Conservation (phyloP, 2,888 invertebrate genomes). For the Melanotus villosus region DNA sequence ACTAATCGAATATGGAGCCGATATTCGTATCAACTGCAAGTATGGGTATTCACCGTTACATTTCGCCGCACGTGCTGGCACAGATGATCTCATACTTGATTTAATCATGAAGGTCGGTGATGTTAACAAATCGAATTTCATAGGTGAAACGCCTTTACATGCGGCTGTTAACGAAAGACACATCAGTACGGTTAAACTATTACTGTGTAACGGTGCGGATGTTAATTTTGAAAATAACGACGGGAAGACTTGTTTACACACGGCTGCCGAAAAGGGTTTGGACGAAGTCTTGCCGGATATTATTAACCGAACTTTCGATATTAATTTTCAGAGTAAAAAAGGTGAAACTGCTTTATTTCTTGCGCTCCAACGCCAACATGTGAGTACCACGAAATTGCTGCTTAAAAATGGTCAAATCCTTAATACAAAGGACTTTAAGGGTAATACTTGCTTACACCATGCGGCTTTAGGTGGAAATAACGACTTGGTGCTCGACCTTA, state of each 20-base stretch:
- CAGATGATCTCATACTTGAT: not conserved
- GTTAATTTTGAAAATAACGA: not conserved
- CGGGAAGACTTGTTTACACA: not conserved
- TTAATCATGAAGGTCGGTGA: not conserved
- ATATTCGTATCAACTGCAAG: too few relatives aligned
- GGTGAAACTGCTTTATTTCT: too few relatives aligned
- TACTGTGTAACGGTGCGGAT: not conserved
- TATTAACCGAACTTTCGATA: not conserved
- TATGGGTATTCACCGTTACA: constrained; percentile 10
- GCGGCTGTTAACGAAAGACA: not conserved
- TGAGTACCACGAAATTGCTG: too few relatives aligned
- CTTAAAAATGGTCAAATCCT: too few relatives aligned
- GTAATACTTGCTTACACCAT: too few relatives aligned
- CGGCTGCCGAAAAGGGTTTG: not conserved
- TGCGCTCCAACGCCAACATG: too few relatives aligned
- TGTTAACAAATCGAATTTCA: not conserved
- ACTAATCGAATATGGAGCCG: not conserved
- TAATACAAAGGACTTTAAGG: too few relatives aligned
- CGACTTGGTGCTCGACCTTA: too few relatives aligned
- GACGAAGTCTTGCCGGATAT: not conserved
- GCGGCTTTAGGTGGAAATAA: too few relatives aligned
- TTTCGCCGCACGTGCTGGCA: not conserved
- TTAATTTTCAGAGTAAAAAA: too few relatives aligned
- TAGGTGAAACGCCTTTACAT: not conserved
- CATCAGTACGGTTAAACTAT: not conserved